phyloP scores from a whole-genome alignment of 2,113 vertebrate genomes.

The Elaphurus davidianus region DNA sequence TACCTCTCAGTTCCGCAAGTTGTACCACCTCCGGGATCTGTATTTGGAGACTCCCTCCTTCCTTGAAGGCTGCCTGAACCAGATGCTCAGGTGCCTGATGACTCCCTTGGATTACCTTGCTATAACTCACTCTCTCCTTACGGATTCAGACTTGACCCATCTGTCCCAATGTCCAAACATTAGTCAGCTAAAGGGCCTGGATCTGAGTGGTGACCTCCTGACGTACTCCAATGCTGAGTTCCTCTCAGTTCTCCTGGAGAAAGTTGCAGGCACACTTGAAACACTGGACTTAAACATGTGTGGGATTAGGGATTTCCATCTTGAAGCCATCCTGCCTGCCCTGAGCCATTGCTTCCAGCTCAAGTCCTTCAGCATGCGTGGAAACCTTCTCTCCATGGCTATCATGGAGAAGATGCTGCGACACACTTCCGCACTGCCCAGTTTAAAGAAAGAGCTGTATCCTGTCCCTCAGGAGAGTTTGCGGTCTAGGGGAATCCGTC shows the following conservation, averaged over 20 bases:
- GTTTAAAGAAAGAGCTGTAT: not conserved
- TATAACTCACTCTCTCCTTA: not conserved
- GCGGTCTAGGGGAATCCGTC: fast-evolving
- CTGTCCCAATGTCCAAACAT: not conserved
- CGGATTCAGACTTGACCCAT: not conserved
- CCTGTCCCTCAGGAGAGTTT: not conserved
- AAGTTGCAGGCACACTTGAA: not conserved
- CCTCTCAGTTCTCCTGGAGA: not conserved
- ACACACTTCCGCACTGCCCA: fast-evolving
- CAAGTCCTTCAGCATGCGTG: not conserved
- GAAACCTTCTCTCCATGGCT: not conserved
- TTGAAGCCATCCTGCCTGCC: not conserved
- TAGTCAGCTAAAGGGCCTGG: not conserved
- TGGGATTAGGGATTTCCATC: not conserved
- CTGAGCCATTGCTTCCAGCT: not conserved
- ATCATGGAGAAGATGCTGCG: not conserved
- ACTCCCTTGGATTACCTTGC: not conserved
- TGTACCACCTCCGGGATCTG: not conserved
- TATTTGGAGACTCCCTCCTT: not conserved
- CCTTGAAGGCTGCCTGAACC: not conserved
- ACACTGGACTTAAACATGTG: not conserved
- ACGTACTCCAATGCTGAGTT: fast-evolving
- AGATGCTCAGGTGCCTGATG: not conserved
- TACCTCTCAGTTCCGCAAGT: not conserved
- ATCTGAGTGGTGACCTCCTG: not conserved